A percentile compares a stretch with the other conserved stretches of the same genome.
These are phyloP conservation scores for Otis tarda DNA, from an alignment of 2,113 vertebrate species.

Conservation along the genomic window DNA sequence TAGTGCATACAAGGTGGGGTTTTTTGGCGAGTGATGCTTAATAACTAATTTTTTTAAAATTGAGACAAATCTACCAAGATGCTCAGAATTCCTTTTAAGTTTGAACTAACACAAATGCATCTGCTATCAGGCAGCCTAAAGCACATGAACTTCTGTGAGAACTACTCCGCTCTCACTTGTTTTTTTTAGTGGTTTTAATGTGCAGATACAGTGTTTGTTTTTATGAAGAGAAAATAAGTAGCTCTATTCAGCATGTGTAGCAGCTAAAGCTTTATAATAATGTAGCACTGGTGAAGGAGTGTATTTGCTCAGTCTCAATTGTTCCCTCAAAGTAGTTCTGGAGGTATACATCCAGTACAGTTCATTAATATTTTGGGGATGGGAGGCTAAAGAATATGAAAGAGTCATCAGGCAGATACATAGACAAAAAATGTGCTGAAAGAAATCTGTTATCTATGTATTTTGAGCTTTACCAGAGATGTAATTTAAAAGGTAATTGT, in stretches of 20 bases:
- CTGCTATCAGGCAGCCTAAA: not conserved
- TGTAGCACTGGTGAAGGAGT: not conserved
- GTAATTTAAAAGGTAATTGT: not conserved
- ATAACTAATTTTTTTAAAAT: not conserved
- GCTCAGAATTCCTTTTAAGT: not conserved
- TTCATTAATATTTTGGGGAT: not conserved
- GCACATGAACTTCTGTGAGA: not conserved
- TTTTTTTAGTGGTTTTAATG: not conserved
- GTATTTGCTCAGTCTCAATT: not conserved
- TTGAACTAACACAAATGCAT: not conserved
- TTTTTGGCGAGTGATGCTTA: not conserved
- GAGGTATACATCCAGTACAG: not conserved
- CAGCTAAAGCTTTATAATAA: not conserved
- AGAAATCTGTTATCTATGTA: not conserved
- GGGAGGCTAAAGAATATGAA: not conserved
- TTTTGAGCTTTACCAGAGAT: not conserved
- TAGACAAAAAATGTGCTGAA: not conserved
- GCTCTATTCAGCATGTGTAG: not conserved
- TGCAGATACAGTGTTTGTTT: not conserved
- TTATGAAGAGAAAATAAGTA: not conserved
- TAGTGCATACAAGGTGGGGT: accelerated
- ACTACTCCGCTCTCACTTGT: not conserved
- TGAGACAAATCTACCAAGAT: not conserved
- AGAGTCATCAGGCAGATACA: not conserved
- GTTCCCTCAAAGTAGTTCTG: not conserved